Conservation (phyloP, 2,888 invertebrate species). For the Ennomos erosarius region DNA sequence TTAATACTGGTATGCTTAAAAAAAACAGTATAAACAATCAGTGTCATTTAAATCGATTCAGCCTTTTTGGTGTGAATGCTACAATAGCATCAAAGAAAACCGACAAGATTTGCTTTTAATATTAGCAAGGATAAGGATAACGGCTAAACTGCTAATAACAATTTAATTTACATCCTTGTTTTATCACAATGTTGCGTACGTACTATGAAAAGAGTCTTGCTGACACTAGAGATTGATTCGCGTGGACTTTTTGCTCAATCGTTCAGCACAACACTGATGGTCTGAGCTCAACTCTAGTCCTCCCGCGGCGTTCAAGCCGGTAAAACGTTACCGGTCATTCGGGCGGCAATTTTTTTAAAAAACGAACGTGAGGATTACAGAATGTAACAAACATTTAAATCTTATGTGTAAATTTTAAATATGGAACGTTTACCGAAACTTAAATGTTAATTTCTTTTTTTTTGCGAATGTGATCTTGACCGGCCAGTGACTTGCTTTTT, state of each 20-base stretch:
- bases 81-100: too few relatives aligned
- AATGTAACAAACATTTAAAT: conserved; percentile 25
- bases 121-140: too few relatives aligned
- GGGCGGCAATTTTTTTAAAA: conserved; percentile 40
- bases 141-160: too few relatives aligned
- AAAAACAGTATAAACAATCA: too few relatives aligned
- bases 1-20: too few relatives aligned
- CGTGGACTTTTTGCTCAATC: conserved; percentile 31
- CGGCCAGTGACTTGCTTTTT: conserved; percentile 20
- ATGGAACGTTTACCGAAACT: conserved; percentile 23
- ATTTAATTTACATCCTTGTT: too few relatives aligned
- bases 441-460: conserved; percentile 11
- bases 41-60: too few relatives aligned
- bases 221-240: conserved; percentile 23
- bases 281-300: conserved; percentile 48
- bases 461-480: conserved; percentile 8
- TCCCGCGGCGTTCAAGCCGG: conserved; percentile 60
- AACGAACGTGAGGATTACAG: conserved; percentile 20
- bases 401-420: conserved; percentile 31
- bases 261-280: conserved; percentile 28
- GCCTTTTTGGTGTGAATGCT: too few relatives aligned
- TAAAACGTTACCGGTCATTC: conserved; percentile 54
- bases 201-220: neutral
- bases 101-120: too few relatives aligned
- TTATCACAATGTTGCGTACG: too few relatives aligned